Conservation (phyloP, 92 coral and sea anemone species). For the Desmophyllum pertusum region DNA sequence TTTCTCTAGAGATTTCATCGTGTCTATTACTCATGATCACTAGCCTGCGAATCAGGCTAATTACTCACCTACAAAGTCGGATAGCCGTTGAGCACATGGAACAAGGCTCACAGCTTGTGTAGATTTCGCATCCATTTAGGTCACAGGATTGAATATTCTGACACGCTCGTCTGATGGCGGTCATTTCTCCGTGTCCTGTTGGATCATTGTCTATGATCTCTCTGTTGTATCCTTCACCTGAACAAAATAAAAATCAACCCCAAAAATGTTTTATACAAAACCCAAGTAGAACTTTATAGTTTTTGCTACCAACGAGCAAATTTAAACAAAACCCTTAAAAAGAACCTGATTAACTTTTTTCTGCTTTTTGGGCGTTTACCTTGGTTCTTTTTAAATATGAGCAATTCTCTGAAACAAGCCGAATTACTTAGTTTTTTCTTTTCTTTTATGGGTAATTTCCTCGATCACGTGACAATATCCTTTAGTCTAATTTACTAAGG, state of each 20-base stretch:
- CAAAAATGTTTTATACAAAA: not conserved
- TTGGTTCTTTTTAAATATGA: too few species aligned
- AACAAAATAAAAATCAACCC: not conserved
- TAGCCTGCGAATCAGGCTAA: not conserved
- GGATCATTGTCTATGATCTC: slow-evolving; percentile 31
- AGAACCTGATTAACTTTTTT: too few species aligned
- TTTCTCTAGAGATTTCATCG: too few species aligned
- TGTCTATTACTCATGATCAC: slow-evolving; percentile 4
- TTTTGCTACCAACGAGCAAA: too few species aligned
- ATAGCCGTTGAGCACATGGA: slow-evolving; percentile 41
- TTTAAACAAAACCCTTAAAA: too few species aligned
- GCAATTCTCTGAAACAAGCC: too few species aligned
- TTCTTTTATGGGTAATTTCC: too few species aligned
- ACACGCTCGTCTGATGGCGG: slow-evolving; percentile 40
- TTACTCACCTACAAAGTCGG: slow-evolving; percentile 37
- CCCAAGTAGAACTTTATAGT: not conserved
- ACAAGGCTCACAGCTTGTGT: slow-evolving; percentile 47
- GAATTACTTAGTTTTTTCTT: too few species aligned
- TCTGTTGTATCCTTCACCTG: slow-evolving; percentile 41
- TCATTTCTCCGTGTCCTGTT: slow-evolving; percentile 42
- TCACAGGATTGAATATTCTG: slow-evolving; percentile 27
- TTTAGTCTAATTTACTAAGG: too few species aligned
- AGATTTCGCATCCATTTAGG: slow-evolving; percentile 43
- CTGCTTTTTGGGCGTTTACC: too few species aligned
- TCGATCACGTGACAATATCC: too few species aligned